Base-by-base conservation (phyloP, 2,888 invertebrate species). In the Lasioglossum lativentre region DNA sequence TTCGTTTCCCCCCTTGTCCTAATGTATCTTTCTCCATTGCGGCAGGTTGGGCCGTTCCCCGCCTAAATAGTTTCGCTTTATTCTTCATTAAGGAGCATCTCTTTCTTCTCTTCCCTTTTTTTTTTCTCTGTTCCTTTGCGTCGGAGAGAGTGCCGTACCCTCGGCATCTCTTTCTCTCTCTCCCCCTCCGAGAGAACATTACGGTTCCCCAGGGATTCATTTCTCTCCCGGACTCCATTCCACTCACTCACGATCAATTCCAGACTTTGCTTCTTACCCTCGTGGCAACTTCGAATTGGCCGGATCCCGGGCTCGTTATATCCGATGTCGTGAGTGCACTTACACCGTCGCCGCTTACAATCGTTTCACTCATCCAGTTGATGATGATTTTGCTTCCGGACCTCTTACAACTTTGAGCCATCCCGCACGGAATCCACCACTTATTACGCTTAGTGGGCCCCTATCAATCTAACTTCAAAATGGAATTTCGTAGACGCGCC, bases 251-350 rank as follows among this genome's bases (percentile, higher is more conserved):
- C 90, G 90, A 89, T 89, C 89, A 89, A 89, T 89, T 78, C 84
- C 75, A 86, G 81, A 85, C 88, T 86, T 81, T 80, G 80, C 79
- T 86, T 80, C 74, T 84, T 82, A 80, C 83, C 86, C 83, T 70
- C 78, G 72, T 87, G 59, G 86, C 82, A 91, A 91, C 87, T 88
- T 88, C 88, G 87, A 87, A 86, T 87, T 86, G 87, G 80, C 86
- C 76, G 87, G 88, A 85, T 85, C 74, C 83, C 77, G 84, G 16
- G 86, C 77, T 86, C 81, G 85, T 87, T 85, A 86, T 78, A 83
- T 75, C 40, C 83, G 81, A 78, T 86, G 83, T 86, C 87, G 78
- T 81, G 80, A 85, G 86, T 85, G 85, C 80, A 89, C 86, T 88
- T 88, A 83, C 83, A 80, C 80, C 79, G 79, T 47, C 72, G 79